Evolutionary conservation across 2,888 invertebrate species (phyloP).

Genomic region (Sinhomidia bicolor): DNA sequence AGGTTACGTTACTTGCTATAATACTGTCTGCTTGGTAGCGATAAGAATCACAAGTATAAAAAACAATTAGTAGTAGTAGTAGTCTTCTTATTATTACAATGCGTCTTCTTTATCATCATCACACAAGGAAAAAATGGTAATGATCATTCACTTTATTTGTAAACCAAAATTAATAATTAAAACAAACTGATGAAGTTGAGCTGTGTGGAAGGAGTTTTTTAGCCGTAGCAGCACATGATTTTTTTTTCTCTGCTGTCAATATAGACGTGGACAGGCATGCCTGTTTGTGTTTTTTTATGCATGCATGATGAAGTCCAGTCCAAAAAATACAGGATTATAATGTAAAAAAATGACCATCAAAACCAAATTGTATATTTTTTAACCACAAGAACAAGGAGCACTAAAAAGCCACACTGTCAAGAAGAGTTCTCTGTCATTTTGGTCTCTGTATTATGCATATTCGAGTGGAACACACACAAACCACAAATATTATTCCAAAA

Average conservation of each 20-base stretch:
- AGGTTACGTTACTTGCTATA: constrained; percentile 43
- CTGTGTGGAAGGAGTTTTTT: too few relatives aligned
- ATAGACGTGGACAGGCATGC: background rate
- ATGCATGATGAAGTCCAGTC: constrained; percentile 55
- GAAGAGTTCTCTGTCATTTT: constrained; percentile 50
- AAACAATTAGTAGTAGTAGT: constrained; percentile 30
- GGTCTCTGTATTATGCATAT: background rate
- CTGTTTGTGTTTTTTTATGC: constrained; percentile 27
- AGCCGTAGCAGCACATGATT: constrained; percentile 42
- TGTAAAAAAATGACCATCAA: constrained; percentile 60
- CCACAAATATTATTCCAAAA: constrained; percentile 42
- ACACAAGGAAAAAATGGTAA: constrained; percentile 47
- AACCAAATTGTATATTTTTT: constrained; percentile 25
- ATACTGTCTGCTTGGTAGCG: background rate
- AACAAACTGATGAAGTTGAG: constrained; percentile 17
- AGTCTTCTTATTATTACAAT: constrained; percentile 8
- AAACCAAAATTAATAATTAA: constrained; percentile 56
- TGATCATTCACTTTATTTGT: constrained; percentile 48
- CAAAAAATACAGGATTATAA: constrained; percentile 42
- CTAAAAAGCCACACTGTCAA: constrained; percentile 66
- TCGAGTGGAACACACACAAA: constrained; percentile 12
- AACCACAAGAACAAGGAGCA: constrained; percentile 61
- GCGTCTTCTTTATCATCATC: constrained; percentile 21
- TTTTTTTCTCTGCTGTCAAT: background rate
- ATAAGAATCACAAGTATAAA: constrained; percentile 50